These are phyloP conservation scores for Ericerus pela DNA, from an alignment of 1,140 invertebrate species.

Conservation along the genomic window DNA sequence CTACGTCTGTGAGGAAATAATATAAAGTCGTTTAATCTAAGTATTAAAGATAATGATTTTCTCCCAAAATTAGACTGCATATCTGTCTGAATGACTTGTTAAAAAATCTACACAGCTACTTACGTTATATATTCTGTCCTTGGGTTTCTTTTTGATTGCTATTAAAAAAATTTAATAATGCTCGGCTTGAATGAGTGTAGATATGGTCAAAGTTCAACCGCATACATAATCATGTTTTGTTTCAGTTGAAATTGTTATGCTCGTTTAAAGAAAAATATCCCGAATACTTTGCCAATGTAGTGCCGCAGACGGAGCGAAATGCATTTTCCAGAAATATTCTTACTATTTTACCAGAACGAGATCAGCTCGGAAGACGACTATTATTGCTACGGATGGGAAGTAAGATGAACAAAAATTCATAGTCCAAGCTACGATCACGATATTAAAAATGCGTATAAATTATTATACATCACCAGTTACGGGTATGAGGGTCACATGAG, in stretches of 20 bases:
- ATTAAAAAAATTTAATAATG: background rate
- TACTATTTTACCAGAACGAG: slow-evolving; percentile 39
- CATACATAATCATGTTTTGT: slow-evolving; percentile 10
- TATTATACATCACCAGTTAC: too few species aligned
- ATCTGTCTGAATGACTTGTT: background rate
- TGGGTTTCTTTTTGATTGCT: background rate
- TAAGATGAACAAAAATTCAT: slow-evolving; percentile 27
- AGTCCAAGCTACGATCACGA: background rate
- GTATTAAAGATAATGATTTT: too few species aligned
- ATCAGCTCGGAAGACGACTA: slow-evolving; percentile 37
- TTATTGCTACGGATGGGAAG: slow-evolving; percentile 40
- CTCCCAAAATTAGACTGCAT: too few species aligned
- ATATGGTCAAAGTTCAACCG: background rate
- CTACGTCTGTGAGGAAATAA: too few species aligned
- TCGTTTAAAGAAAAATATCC: slow-evolving; percentile 39
- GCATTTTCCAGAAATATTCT: slow-evolving; percentile 38
- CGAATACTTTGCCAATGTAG: slow-evolving; percentile 35
- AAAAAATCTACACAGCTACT: background rate
- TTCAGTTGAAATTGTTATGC: slow-evolving; percentile 42
- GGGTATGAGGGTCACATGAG: too few species aligned
- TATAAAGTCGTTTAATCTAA: too few species aligned
- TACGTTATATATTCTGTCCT: too few species aligned
- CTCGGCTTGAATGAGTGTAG: background rate
- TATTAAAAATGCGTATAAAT: background rate
- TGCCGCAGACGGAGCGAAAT: slow-evolving; percentile 34